Percentiles rank a stretch among this genome's conserved stretches.
These are phyloP conservation scores for Cantharis rustica DNA, from an alignment of 2,888 invertebrate genomes.

Conservation along the genomic window DNA sequence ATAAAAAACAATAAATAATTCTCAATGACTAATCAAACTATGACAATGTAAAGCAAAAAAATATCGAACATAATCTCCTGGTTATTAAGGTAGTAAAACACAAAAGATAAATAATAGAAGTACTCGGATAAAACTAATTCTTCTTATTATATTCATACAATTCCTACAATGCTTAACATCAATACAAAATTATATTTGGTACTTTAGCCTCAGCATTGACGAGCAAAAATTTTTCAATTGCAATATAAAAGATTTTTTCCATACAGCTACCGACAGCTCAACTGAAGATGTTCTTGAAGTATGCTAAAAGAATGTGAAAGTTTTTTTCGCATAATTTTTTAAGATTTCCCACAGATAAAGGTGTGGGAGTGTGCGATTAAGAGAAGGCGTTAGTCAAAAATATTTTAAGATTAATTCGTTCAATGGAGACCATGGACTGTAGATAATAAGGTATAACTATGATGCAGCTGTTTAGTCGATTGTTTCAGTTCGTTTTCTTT, in stretches of 20 bases:
- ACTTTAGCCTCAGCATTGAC: not conserved
- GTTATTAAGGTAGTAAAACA: not conserved
- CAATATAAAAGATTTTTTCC: not conserved
- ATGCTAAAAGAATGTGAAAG: not conserved
- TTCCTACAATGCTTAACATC: too few relatives aligned
- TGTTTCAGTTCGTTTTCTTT: too few relatives aligned
- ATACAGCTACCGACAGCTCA: not conserved
- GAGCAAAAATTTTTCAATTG: not conserved
- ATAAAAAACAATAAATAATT: not conserved
- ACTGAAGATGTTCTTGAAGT: not conserved
- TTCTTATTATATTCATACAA: too few relatives aligned
- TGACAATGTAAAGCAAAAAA: not conserved
- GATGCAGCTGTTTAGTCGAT: too few relatives aligned
- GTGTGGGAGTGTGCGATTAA: not conserved
- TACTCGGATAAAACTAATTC: not conserved
- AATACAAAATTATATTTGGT: not conserved
- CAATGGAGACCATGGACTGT: too few relatives aligned
- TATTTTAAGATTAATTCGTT: not conserved
- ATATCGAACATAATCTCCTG: not conserved
- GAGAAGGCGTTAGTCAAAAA: not conserved
- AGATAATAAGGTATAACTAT: too few relatives aligned
- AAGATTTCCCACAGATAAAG: not conserved
- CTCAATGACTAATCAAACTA: slow-evolving; percentile 3
- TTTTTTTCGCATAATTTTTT: not conserved
- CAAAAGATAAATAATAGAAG: not conserved